phyloP scores from a whole-genome alignment of 1,140 invertebrate genomes.

The Polyergus mexicanus region DNA sequence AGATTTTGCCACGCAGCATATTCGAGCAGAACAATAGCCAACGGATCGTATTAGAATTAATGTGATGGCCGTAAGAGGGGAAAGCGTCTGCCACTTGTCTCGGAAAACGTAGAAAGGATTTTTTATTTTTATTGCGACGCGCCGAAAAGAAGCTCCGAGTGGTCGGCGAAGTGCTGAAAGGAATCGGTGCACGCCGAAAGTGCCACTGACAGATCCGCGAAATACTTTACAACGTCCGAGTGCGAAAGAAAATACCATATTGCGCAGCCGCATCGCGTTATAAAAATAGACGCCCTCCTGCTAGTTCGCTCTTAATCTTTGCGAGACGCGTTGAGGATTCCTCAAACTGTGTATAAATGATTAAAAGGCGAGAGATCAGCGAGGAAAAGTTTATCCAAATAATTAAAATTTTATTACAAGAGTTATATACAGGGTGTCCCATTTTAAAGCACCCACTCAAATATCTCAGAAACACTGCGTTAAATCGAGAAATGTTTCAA shows the following conservation, averaged over 20 bases:
- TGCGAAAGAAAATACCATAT: conserved; percentile 42
- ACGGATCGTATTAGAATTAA: conserved; percentile 54
- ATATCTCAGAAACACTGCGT: too few species aligned
- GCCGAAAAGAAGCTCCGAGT: conserved; percentile 30
- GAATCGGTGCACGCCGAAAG: conserved; percentile 33
- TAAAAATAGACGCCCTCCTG: conserved; percentile 38
- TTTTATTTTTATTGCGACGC: conserved; percentile 45
- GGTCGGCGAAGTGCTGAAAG: conserved; percentile 7
- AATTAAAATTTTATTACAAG: neutral
- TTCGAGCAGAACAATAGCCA: conserved; percentile 25
- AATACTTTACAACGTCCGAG: conserved; percentile 49
- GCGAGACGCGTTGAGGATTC: neutral
- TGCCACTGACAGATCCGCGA: conserved; percentile 55
- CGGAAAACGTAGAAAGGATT: conserved; percentile 4
- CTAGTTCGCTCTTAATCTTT: conserved; percentile 9
- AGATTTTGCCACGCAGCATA: conserved; percentile 49
- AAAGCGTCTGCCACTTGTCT: conserved; percentile 9
- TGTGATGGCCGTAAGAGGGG: conserved; percentile 17
- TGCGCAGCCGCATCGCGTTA: conserved; percentile 3
- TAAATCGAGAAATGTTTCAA: too few species aligned
- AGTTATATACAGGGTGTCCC: neutral
- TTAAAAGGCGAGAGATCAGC: neutral
- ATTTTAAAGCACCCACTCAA: too few species aligned
- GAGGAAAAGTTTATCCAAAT: neutral
- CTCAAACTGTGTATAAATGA: neutral